A percentile compares a stretch with the other conserved stretches of the same genome.
Conservation (phyloP, 2,113 vertebrate genomes). For the Triplophysa dalaica region DNA sequence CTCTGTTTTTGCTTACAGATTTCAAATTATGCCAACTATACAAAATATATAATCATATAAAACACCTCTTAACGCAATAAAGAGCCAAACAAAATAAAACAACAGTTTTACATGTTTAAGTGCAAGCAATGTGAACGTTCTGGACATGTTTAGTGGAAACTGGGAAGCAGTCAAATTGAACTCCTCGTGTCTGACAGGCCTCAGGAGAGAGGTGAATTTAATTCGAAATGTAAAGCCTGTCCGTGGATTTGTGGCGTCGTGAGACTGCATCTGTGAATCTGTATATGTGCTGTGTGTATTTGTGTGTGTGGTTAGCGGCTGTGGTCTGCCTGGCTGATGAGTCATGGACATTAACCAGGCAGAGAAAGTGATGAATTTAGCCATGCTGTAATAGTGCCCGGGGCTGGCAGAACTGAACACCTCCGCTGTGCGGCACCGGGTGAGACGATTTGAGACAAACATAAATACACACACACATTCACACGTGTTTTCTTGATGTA, state of each 20-base stretch:
- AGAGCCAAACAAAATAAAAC: too few species aligned
- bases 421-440: conserved; percentile 14
- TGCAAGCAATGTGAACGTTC: too few species aligned
- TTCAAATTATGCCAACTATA: neutral
- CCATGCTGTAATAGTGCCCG: conserved; percentile 14
- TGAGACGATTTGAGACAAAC: neutral
- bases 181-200: conserved; percentile 18
- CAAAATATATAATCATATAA: too few species aligned
- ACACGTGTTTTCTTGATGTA: neutral
- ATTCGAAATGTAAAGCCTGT: conserved; percentile 36
- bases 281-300: neutral
- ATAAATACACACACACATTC: neutral
- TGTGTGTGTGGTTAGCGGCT: conserved; percentile 5
- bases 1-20: neutral
- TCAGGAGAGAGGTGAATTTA: conserved; percentile 24
- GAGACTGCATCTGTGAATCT: conserved; percentile 5
- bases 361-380: conserved; percentile 28
- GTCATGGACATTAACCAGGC: conserved; percentile 45
- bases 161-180: conserved; percentile 34
- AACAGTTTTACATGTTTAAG: too few species aligned
- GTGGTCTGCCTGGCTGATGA: conserved; percentile 44
- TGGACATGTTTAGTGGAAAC: too few species aligned
- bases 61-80: too few species aligned
- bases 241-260: conserved; percentile 3
- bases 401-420: neutral